Evolutionary conservation across 2,797 vertebrate species (phyloP).

Genomic region (Microcaecilia unicolor): DNA sequence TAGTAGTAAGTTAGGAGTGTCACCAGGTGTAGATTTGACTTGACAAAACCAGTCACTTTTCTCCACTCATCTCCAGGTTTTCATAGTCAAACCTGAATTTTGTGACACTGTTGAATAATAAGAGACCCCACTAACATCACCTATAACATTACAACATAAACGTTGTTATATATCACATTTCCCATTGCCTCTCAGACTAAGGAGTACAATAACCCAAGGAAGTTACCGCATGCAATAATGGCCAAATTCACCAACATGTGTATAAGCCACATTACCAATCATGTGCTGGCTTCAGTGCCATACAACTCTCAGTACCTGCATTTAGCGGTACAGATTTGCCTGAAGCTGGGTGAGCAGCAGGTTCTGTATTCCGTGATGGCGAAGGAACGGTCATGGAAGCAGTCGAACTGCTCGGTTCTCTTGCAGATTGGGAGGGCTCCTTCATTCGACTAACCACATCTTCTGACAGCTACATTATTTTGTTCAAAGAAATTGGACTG

Average conservation of each 20-base stretch:
- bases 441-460: slow-evolving; percentile 83
- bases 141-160: accelerated
- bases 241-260: neutral
- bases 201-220: neutral
- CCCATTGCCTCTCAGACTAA: neutral
- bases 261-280: neutral
- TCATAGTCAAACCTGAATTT: too few relatives aligned
- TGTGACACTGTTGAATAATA: too few relatives aligned
- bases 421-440: slow-evolving; percentile 33
- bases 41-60: too few relatives aligned
- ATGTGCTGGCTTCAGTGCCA: too few relatives aligned
- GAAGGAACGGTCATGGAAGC: neutral
- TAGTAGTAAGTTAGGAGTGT: too few relatives aligned
- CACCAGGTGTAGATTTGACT: too few relatives aligned
- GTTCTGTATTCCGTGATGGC: too few relatives aligned
- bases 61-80: too few relatives aligned
- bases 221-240: accelerated
- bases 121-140: accelerated
- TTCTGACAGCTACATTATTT: slow-evolving; percentile 74
- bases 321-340: slow-evolving; percentile 3
- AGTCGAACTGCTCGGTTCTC: neutral
- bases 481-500: too few relatives aligned
- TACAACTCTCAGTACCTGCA: slow-evolving; percentile 51
- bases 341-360: neutral
- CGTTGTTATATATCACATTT: too few relatives aligned